These are phyloP conservation scores for Mythimna pallens DNA, from an alignment of 2,888 invertebrate genomes.

Conservation along the genomic window DNA sequence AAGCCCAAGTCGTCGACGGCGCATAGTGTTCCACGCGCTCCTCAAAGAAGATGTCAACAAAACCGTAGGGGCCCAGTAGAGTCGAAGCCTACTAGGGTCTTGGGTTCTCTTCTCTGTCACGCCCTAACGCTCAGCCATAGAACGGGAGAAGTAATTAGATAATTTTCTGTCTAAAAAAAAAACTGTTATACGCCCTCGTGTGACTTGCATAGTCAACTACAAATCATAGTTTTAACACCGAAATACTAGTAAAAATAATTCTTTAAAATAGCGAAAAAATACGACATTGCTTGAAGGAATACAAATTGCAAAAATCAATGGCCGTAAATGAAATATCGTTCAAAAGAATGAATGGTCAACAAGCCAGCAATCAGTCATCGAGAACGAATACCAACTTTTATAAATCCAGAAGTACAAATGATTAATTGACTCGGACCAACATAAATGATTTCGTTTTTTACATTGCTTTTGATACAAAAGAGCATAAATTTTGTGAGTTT, in stretches of 20 bases:
- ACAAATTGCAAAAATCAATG: conserved; percentile 42
- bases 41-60: no score
- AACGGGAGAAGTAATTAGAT: no score
- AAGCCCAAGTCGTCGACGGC: no score
- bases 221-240: not conserved
- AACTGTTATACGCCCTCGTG: no score
- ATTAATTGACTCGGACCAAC: conserved; percentile 14
- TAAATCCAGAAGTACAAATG: conserved; percentile 17
- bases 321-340: conserved; percentile 34
- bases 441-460: conserved; percentile 9
- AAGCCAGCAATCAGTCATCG: conserved; percentile 25
- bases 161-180: no score
- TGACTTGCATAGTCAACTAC: not conserved
- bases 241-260: not conserved
- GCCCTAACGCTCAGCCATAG: no score
- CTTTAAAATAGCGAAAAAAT: not conserved
- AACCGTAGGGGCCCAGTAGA: no score
- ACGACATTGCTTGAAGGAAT: not conserved
- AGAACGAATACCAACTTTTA: conserved; percentile 8
- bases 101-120: no score
- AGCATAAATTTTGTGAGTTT: conserved; percentile 1
- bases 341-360: conserved; percentile 20
- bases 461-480: conserved; percentile 3
- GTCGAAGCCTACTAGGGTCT: no score
- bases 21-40: no score